Conservation (phyloP, 2,888 invertebrate species). For the Yponomeuta sedellus region DNA sequence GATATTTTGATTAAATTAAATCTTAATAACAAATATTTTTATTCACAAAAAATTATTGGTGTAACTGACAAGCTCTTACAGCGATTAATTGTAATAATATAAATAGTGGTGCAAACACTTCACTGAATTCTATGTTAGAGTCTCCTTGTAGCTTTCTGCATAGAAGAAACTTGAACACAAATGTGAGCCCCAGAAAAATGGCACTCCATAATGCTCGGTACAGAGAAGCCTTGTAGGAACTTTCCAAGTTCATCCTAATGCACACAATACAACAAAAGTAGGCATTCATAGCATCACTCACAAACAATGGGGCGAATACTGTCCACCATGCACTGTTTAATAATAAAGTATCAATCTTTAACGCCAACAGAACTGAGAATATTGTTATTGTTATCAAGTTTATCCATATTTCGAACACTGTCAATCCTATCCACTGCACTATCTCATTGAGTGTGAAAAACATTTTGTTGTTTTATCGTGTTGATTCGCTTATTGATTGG, state of each 20-base stretch:
- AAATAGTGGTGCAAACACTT: constrained; percentile 94
- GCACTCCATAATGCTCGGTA: constrained; percentile 90
- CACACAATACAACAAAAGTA: constrained; percentile 97
- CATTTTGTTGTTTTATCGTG: constrained; percentile 65
- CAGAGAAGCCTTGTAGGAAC: constrained; percentile 85
- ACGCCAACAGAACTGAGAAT: constrained; percentile 88
- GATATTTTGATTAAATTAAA: background rate
- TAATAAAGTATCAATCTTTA: constrained; percentile 85
- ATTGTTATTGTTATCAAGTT: constrained; percentile 88
- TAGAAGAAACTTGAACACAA: constrained; percentile 93
- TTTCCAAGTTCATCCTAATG: constrained; percentile 92
- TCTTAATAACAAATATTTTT: background rate
- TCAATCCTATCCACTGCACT: constrained; percentile 94
- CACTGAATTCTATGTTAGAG: constrained; percentile 89
- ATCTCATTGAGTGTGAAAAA: constrained; percentile 93
- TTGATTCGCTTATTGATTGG: constrained; percentile 40
- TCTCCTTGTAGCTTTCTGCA: constrained; percentile 91
- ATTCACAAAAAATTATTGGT: constrained; percentile 50
- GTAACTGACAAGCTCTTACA: constrained; percentile 93
- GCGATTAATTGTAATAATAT: constrained; percentile 93
- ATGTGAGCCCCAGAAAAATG: constrained; percentile 87
- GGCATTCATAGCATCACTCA: constrained; percentile 93
- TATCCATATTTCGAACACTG: constrained; percentile 96
- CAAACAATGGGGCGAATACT: constrained; percentile 93
- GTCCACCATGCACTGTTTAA: constrained; percentile 88